phyloP scores from a whole-genome alignment of 1,140 invertebrate genomes.

The Hermetia illucens region DNA sequence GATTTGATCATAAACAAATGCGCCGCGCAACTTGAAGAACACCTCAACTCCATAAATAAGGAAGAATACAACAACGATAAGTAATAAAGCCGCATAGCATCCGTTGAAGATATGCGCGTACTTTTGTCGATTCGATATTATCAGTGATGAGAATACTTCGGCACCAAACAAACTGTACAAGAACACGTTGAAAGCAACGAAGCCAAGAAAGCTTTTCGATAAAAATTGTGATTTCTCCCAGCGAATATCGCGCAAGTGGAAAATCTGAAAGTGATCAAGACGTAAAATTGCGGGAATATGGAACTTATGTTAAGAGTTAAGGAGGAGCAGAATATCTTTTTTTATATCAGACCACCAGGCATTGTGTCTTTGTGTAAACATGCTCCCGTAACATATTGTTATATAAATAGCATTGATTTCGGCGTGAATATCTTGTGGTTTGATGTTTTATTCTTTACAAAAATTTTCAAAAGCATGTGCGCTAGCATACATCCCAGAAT shows the following conservation, averaged over 20 bases:
- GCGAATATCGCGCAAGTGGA: constrained; percentile 75
- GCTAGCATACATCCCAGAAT: too few species aligned
- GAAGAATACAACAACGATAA: constrained; percentile 86
- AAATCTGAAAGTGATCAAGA: constrained; percentile 69
- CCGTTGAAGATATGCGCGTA: constrained; percentile 70
- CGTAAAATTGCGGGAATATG: too few species aligned
- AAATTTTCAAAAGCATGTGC: too few species aligned
- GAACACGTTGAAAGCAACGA: constrained; percentile 79
- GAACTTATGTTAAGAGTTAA: too few species aligned
- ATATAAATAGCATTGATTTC: too few species aligned
- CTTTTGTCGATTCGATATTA: constrained; percentile 19
- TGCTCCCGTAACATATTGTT: too few species aligned
- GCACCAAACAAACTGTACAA: constrained; percentile 72
- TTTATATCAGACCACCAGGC: too few species aligned
- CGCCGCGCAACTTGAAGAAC: constrained; percentile 72
- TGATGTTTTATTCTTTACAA: too few species aligned
- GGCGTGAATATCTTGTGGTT: too few species aligned
- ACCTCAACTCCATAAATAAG: constrained; percentile 91
- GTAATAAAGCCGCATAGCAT: constrained; percentile 77
- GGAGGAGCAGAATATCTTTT: too few species aligned
- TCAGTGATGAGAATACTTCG: constrained; percentile 43
- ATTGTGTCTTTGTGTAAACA: too few species aligned
- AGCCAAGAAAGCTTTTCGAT: constrained; percentile 85
- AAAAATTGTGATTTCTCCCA: constrained; percentile 80
- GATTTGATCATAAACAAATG: constrained; percentile 31